These are phyloP conservation scores for Manacus vitellinus DNA, from an alignment of 2,113 vertebrate species.

Conservation along the genomic window DNA sequence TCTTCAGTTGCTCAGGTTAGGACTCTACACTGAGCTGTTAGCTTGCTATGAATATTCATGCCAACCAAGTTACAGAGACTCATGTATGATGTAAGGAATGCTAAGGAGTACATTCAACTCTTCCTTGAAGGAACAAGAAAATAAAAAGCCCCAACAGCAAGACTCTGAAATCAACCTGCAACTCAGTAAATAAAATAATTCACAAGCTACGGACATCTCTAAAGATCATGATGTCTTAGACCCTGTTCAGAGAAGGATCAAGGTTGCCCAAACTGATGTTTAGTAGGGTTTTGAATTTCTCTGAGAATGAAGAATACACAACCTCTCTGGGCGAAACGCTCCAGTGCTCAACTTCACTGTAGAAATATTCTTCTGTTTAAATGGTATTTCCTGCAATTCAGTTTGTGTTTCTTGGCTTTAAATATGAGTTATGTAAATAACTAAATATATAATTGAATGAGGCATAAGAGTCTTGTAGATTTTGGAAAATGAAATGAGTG, in stretches of 20 bases:
- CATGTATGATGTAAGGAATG: not conserved
- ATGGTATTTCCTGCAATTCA: not conserved
- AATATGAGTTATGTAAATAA: not conserved
- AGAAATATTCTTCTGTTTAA: not conserved
- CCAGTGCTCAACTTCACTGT: not conserved
- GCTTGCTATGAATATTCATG: not conserved
- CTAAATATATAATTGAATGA: not conserved
- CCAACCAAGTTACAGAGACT: not conserved
- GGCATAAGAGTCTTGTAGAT: not conserved
- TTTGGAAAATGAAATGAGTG: not conserved
- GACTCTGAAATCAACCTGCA: not conserved
- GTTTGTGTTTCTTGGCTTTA: not conserved
- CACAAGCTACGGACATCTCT: not conserved
- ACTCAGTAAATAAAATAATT: not conserved
- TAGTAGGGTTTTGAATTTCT: not conserved
- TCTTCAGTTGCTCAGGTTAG: not conserved
- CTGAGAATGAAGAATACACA: not conserved
- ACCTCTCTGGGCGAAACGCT: fast-evolving
- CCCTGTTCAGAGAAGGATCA: not conserved
- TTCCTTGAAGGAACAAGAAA: not conserved
- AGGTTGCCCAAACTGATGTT: not conserved
- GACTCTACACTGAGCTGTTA: not conserved
- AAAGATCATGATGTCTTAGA: not conserved
- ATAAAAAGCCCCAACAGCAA: not conserved
- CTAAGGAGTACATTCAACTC: not conserved